Evolutionary conservation across 2,888 invertebrate species (phyloP), one percentile per base, ranked within the genome.

Genomic region (Andrena marginata): DNA sequence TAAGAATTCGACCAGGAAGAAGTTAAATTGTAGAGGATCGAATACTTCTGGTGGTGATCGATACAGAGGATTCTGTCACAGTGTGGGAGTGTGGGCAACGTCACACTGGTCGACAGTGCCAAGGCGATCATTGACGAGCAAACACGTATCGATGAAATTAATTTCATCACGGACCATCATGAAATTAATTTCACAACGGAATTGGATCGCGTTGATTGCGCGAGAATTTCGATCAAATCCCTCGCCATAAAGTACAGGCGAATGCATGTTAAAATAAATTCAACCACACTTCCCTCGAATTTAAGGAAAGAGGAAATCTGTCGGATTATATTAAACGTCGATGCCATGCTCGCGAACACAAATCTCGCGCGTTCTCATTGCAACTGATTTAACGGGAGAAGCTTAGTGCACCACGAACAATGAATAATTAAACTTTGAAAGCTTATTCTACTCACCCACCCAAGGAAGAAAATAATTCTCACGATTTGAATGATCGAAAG

Each of bases 171-270:
- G 26, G 20, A 20, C 74, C 60, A 65, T 74, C 59, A 77, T 67
- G 75, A 62, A 62, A 77, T 75, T 77, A 77, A 77, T 77, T 77
- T 62, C 76, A 62, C 23, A 33, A 48, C 33, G 48, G 16, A 48
- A 73, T 73, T 77, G 74, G 74, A 26, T 59, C 33, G 63, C 59
- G 6, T 59, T 56, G 73, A 56, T 77, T 49, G 77, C 42, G n/a
- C 63, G 73, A 35, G 56, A 20, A 63, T 56, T 33, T 54, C 56
- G 63, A 77, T 73, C 74, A 49, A 35, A 74, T 20, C 23, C 31
- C 8, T 10, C n/a, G 48, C n/a, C 73, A 48, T 59, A 59, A 77
- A 64, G 74, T 10, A 33, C 26, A 59, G 48, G 33, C 33, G 48
- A 31, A 48, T 26, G 26, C 13, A 20, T 10, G 31, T 23, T 35